Evolutionary conservation across 2,888 invertebrate species (phyloP).

Genomic region (Spicauda simplicius): DNA sequence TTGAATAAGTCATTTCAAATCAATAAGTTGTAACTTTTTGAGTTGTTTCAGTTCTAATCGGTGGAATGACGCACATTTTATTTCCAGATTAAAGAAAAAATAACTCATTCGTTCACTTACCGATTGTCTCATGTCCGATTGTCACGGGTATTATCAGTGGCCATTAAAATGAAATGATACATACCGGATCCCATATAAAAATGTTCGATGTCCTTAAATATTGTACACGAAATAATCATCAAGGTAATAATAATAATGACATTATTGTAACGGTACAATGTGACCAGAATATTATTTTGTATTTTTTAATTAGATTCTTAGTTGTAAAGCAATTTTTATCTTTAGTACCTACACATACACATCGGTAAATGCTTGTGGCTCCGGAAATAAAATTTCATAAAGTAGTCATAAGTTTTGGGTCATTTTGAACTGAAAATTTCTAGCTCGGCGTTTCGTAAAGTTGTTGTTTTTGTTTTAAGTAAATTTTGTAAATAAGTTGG

Average conservation of each 20-base stretch:
- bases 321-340: conserved; percentile 16
- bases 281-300: conserved; percentile 17
- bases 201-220: not conserved
- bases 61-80: too few relatives aligned
- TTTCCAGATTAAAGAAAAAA: too few relatives aligned
- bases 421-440: not conserved
- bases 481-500: conserved; percentile 24
- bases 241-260: conserved; percentile 29
- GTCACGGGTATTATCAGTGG: too few relatives aligned
- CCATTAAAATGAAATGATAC: too few relatives aligned
- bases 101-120: too few relatives aligned
- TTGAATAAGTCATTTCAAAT: too few relatives aligned
- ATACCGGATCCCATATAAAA: too few relatives aligned
- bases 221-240: conserved; percentile 25
- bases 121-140: too few relatives aligned
- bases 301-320: conserved; percentile 1
- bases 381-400: conserved; percentile 2
- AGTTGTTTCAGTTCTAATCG: too few relatives aligned
- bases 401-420: not conserved
- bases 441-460: not conserved
- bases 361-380: conserved; percentile 12
- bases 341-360: not conserved
- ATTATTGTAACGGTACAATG: conserved; percentile 23
- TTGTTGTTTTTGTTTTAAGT: not conserved
- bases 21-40: too few relatives aligned